Evolutionary conservation across 1,140 invertebrate species (phyloP).

Genomic region (Zaprionus taronus): DNA sequence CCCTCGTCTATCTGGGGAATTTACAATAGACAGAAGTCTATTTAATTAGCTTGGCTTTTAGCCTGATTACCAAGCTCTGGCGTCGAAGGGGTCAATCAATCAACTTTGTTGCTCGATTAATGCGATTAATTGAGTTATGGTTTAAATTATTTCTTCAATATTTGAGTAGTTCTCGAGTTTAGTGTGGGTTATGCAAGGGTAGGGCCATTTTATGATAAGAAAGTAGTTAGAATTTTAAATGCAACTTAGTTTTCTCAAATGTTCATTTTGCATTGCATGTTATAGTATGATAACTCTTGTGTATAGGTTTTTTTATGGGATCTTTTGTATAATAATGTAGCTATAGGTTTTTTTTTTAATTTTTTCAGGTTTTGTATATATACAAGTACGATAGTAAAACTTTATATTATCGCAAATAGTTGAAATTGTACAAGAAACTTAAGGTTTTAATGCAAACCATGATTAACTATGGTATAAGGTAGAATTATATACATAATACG

Average conservation of each 20-base stretch:
- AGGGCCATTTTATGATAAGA: not conserved
- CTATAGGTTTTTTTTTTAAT: too few species aligned
- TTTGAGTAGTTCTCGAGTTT: not conserved
- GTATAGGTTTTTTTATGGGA: too few species aligned
- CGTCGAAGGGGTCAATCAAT: not conserved
- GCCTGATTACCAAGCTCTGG: slow-evolving; percentile 24
- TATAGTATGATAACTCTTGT: too few species aligned
- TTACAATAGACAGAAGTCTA: slow-evolving; percentile 26
- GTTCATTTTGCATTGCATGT: not conserved
- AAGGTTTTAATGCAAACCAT: not conserved
- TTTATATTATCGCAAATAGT: too few species aligned
- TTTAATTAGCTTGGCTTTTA: slow-evolving; percentile 43
- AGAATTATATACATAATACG: too few species aligned
- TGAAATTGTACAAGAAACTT: not conserved
- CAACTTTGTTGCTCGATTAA: not conserved
- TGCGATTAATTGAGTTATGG: slow-evolving; percentile 1
- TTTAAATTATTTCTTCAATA: slow-evolving; percentile 3
- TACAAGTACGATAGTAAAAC: too few species aligned
- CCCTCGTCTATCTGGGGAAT: slow-evolving; percentile 19
- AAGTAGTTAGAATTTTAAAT: not conserved
- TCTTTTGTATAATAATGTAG: too few species aligned
- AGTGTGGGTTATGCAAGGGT: not conserved
- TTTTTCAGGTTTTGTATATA: too few species aligned
- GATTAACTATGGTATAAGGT: too few species aligned
- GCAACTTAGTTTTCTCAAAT: not conserved